Conservation (phyloP, 2,888 invertebrate species). For the Acrobeloides nanus region DNA sequence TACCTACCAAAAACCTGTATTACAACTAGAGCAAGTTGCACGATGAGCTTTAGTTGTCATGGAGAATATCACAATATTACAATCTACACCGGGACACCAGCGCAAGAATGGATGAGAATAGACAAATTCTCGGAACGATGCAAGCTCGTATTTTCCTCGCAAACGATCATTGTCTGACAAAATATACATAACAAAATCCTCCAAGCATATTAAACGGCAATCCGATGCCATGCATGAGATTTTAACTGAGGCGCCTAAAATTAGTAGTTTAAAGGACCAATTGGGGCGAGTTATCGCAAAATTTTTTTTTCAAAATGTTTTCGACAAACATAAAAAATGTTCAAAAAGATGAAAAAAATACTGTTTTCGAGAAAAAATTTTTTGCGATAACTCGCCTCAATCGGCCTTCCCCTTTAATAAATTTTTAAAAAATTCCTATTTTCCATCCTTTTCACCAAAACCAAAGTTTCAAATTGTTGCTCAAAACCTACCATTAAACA, state of each 20-base stretch:
- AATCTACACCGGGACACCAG: conserved; percentile 64
- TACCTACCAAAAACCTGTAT: conserved; percentile 74
- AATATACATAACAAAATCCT: conserved; percentile 56
- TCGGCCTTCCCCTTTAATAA: not conserved
- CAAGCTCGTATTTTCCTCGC: conserved; percentile 85
- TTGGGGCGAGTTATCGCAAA: no score
- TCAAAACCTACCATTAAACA: conserved; percentile 20
- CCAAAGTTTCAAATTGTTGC: conserved; percentile 3
- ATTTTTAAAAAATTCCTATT: not conserved
- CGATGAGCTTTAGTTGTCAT: conserved; percentile 74
- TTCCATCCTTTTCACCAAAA: no score
- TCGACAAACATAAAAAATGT: conserved; percentile 2
- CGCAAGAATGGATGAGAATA: conserved; percentile 65
- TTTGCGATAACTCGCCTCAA: not conserved
- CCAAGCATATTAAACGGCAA: conserved; percentile 82
- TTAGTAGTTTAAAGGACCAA: not conserved
- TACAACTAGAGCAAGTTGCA: conserved; percentile 79
- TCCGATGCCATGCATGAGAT: conserved; percentile 95
- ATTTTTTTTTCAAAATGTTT: not conserved
- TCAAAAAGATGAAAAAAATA: not conserved
- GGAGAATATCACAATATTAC: conserved; percentile 62
- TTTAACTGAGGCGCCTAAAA: conserved; percentile 60
- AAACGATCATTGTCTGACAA: conserved; percentile 70
- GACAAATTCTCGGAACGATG: conserved; percentile 90
- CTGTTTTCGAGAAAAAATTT: not conserved